phyloP scores from a whole-genome alignment of 35 echinoderm and acorn worm species.

The Apostichopus japonicus region DNA sequence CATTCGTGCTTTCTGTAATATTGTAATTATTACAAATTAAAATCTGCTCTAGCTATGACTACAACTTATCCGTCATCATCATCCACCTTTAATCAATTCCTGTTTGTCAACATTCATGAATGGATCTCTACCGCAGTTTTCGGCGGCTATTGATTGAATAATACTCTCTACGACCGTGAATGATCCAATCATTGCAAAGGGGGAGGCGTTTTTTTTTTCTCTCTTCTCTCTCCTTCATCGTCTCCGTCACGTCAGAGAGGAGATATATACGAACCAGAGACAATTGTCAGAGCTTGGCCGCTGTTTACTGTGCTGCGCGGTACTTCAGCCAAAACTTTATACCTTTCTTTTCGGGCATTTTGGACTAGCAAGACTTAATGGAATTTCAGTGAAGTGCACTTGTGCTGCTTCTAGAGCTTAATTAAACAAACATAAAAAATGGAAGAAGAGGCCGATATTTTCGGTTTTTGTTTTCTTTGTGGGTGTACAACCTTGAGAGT shows the following conservation, averaged over 20 bases:
- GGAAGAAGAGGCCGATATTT: background rate
- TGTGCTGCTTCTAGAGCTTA: background rate
- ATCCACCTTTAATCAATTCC: background rate
- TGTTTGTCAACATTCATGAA: slow-evolving; percentile 25
- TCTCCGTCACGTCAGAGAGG: background rate
- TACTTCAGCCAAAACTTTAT: slow-evolving; percentile 5
- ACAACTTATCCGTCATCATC: too few relatives aligned
- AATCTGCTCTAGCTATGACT: too few relatives aligned
- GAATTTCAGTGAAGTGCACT: slow-evolving; percentile 32
- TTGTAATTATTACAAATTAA: too few relatives aligned
- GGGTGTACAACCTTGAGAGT: background rate
- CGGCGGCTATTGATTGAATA: background rate
- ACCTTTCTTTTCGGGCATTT: background rate
- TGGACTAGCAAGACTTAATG: slow-evolving; percentile 3
- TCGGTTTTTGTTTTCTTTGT: background rate
- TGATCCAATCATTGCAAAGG: slow-evolving; percentile 6
- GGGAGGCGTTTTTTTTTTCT: background rate
- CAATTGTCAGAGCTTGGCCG: too few relatives aligned
- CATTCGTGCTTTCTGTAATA: too few relatives aligned
- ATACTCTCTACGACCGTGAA: background rate
- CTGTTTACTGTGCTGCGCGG: background rate
- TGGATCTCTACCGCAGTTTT: background rate
- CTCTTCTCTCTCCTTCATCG: background rate
- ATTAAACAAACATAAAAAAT: slow-evolving; percentile 28
- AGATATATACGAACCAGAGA: background rate